Conservation (phyloP, 2,797 vertebrate genomes). For the Crypturellus tataupa region DNA sequence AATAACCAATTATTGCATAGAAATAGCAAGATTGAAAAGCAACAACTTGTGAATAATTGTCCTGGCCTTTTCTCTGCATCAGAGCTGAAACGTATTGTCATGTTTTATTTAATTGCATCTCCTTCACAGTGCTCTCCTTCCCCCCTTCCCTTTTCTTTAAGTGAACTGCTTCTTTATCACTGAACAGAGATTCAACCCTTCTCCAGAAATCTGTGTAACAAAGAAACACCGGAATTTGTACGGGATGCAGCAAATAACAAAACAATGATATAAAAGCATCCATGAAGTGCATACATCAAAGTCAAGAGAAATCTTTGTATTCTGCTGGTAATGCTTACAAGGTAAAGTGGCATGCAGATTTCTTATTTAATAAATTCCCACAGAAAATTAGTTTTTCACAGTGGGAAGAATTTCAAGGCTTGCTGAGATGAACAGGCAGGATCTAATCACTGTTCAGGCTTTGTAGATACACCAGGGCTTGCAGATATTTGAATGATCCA, state of each 20-base stretch:
- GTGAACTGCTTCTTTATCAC: not conserved
- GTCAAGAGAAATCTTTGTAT: slow-evolving; percentile 82
- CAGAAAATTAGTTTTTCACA: slow-evolving; percentile 89
- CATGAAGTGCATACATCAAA: slow-evolving; percentile 79
- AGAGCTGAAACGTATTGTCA: not conserved
- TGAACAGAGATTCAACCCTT: not conserved
- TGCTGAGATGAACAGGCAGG: slow-evolving; percentile 83
- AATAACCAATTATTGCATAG: slow-evolving; percentile 1
- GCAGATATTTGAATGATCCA: slow-evolving; percentile 86
- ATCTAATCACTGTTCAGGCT: slow-evolving; percentile 87
- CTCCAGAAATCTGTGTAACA: slow-evolving; percentile 42
- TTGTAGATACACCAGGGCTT: slow-evolving; percentile 86
- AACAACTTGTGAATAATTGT: slow-evolving; percentile 30
- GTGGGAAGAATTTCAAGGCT: slow-evolving; percentile 87
- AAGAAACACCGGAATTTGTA: slow-evolving; percentile 44
- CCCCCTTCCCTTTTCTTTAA: not conserved
- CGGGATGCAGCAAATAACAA: slow-evolving; percentile 52
- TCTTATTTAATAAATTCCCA: slow-evolving; percentile 89
- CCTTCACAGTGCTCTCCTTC: not conserved
- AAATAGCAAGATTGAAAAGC: not conserved
- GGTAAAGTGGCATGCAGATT: slow-evolving; percentile 86
- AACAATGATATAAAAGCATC: slow-evolving; percentile 66
- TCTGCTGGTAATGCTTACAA: slow-evolving; percentile 78
- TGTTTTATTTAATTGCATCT: not conserved
- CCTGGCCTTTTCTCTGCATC: not conserved